Evolutionary conservation across 35 echinoderm and acorn worm species (phyloP), one percentile per base, ranked within the genome.

Genomic region (Eucidaris tribuloides): DNA sequence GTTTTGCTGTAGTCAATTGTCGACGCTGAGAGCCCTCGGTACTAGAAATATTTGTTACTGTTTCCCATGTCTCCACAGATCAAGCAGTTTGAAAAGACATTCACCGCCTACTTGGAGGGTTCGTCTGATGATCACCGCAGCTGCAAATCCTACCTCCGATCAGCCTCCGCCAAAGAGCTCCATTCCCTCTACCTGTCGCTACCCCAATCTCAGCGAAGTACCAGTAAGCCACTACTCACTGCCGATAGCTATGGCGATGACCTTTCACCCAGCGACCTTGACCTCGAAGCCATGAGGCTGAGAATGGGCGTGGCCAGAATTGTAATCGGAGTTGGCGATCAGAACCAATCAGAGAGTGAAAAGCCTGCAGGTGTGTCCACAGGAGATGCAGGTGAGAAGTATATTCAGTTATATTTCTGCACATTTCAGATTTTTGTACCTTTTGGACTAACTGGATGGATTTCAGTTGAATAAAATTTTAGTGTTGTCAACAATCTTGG

Each of bases 291-390:
- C n/a, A 88, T 92, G 85, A 83, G 79, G 54, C 61, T 92, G 25
- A 77, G 82, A 34, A 97, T 91, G 71, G 89, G 89, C 54, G 85
- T 97, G 62, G 82, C 58, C 42, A 88, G 79, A 27, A 50, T 86
- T 23, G 60, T 97, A n/a, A 55, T 97, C 3, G 89, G 94, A 19
- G 81, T 76, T 38, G 85, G 78, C n/a, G 20, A 77, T 89, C 32
- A 62, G 79, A 62, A 84, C 44, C 41, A 68, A 20, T 41, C 34
- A 15, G 38, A 74, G 13, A 46, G 30, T 42, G 62, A 46, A 39
- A 36, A 25, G 39, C 30, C 80, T 38, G 36, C n/a, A n/a, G n/a
- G n/a, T n/a, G n/a, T n/a, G n/a, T n/a, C n/a, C n/a, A n/a, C n/a
- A n/a, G n/a, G n/a, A n/a, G n/a, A n/a, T n/a, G n/a, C n/a, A n/a